Conservation (phyloP, 2,113 vertebrate genomes). For the Oncorhynchus clarkii region DNA sequence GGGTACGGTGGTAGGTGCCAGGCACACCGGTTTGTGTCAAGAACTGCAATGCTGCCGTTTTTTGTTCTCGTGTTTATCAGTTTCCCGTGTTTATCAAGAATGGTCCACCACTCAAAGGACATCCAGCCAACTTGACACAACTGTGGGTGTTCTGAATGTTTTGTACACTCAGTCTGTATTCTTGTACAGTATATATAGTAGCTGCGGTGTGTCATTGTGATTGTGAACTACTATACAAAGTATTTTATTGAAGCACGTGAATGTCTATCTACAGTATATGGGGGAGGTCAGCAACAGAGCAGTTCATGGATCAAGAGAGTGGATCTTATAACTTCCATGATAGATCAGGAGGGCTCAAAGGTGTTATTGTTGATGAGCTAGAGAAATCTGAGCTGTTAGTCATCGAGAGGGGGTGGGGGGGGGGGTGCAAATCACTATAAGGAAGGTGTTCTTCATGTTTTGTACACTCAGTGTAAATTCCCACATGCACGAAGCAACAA, state of each 20-base stretch:
- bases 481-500: constrained; percentile 60
- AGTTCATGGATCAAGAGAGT: constrained; percentile 36
- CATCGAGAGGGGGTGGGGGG: background rate
- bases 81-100: no score
- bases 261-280: background rate
- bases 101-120: no score
- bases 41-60: no score
- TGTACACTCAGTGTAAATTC: constrained; percentile 10
- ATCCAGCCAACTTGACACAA: no score
- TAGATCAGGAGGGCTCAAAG: constrained; percentile 36
- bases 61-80: no score
- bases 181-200: constrained; percentile 32
- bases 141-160: no score
- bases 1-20: no score
- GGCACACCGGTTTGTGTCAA: no score
- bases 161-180: constrained; percentile 4
- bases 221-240: constrained; percentile 28
- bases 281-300: constrained; percentile 51
- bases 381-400: constrained; percentile 29
- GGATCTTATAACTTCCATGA: constrained; percentile 37
- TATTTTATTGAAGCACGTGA: constrained; percentile 52
- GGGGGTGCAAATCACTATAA: no score
- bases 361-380: background rate
- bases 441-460: no score
- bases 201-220: constrained; percentile 41